phyloP scores from a whole-genome alignment of 2,888 invertebrate species.

The Pterostichus madidus region DNA sequence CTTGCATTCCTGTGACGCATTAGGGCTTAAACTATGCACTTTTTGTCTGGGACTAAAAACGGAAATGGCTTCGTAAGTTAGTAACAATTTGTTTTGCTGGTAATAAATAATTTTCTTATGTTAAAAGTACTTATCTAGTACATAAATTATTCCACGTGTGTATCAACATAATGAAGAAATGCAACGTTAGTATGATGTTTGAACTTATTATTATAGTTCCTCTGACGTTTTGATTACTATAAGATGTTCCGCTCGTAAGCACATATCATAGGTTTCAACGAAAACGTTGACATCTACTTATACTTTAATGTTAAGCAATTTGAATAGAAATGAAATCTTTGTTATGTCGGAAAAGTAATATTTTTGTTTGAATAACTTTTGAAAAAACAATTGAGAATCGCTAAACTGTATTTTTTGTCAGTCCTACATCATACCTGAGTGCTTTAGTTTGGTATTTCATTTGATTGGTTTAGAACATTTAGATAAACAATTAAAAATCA shows the following conservation, averaged over 20 bases:
- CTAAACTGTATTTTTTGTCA: too few relatives aligned
- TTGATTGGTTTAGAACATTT: too few relatives aligned
- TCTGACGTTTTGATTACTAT: background rate
- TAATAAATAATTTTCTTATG: slow-evolving; percentile 23
- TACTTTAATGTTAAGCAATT: too few relatives aligned
- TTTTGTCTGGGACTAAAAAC: slow-evolving; percentile 2
- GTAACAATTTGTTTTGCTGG: slow-evolving; percentile 10
- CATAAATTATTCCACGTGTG: background rate
- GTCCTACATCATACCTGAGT: too few relatives aligned
- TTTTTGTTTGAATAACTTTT: too few relatives aligned
- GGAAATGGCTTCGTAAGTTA: slow-evolving; percentile 17
- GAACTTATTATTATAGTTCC: background rate
- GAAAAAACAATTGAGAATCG: too few relatives aligned
- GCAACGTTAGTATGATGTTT: background rate
- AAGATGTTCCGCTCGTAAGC: background rate
- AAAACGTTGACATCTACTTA: too few relatives aligned
- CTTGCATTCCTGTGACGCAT: slow-evolving; percentile 16
- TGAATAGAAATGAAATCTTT: too few relatives aligned
- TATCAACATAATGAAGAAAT: background rate
- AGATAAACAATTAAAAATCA: too few relatives aligned
- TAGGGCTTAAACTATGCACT: slow-evolving; percentile 9
- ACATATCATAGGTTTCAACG: background rate
- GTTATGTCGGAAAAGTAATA: too few relatives aligned
- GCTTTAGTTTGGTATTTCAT: too few relatives aligned
- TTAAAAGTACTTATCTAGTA: background rate